phyloP scores from a whole-genome alignment of 2,888 invertebrate species.

The Rhagonycha lutea region DNA sequence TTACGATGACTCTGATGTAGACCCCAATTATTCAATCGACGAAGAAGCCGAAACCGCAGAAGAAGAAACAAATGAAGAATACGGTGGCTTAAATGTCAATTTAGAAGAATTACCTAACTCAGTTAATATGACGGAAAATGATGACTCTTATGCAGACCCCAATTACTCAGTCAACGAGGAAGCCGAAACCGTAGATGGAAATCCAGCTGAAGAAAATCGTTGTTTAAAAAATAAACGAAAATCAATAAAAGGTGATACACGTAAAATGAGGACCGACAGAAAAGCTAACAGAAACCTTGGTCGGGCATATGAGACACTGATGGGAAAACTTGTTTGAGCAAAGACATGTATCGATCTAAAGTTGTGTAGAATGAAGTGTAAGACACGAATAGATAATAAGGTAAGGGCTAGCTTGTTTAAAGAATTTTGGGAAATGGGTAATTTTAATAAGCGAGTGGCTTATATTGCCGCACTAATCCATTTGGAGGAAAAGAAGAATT shows the following conservation, averaged over 20 bases:
- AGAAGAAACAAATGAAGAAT: too few species aligned
- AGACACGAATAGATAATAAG: background rate
- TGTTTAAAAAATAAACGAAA: background rate
- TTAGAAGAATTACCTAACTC: too few species aligned
- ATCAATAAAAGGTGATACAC: background rate
- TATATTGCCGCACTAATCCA: background rate
- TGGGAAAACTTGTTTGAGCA: background rate
- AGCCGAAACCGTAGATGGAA: too few species aligned
- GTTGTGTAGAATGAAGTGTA: background rate
- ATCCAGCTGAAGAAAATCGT: too few species aligned
- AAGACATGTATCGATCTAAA: background rate
- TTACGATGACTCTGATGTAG: too few species aligned
- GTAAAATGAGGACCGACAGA: background rate
- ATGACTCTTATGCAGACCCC: too few species aligned
- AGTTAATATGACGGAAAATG: too few species aligned
- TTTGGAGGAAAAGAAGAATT: background rate
- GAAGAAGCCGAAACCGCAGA: too few species aligned
- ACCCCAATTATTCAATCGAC: too few species aligned
- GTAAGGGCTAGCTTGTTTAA: background rate
- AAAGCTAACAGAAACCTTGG: background rate
- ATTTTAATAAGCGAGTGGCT: background rate
- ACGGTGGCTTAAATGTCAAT: too few species aligned
- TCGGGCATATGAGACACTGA: background rate
- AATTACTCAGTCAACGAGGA: too few species aligned
- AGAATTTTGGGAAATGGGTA: background rate